These are phyloP conservation scores for Leptopilina boulardi DNA, from an alignment of 1,140 invertebrate species.

Conservation along the genomic window DNA sequence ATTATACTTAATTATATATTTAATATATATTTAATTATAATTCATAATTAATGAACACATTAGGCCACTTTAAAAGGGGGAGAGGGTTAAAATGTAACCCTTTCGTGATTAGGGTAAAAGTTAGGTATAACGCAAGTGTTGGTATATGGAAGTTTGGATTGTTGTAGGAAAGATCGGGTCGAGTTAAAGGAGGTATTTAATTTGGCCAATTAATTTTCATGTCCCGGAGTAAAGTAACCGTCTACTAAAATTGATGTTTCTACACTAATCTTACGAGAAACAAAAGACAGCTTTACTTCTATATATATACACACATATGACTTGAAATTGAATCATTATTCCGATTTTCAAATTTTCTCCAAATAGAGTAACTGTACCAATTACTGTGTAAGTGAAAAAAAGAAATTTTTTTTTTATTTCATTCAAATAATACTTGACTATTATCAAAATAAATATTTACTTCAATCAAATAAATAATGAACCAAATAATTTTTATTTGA, in stretches of 20 bases:
- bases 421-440: too few relatives aligned
- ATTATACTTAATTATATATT: too few relatives aligned
- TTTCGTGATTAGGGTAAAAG: conserved; percentile 20
- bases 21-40: conserved; percentile 8
- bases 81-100: background rate
- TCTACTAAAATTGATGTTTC: conserved; percentile 23
- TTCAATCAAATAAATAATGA: too few relatives aligned
- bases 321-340: background rate
- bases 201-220: conserved; percentile 26
- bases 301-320: background rate
- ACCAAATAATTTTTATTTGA: too few relatives aligned
- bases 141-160: conserved; percentile 14
- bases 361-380: background rate
- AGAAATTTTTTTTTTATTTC: too few relatives aligned
- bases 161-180: conserved; percentile 23
- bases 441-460: too few relatives aligned
- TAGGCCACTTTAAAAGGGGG: background rate
- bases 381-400: too few relatives aligned
- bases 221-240: conserved; percentile 25
- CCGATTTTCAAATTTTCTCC: background rate
- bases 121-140: background rate
- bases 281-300: background rate
- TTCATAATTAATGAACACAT: conserved; percentile 20
- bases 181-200: conserved; percentile 26
- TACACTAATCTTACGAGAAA: background rate